phyloP scores from a whole-genome alignment of 2,888 invertebrate genomes.

The Tinea trinotella region DNA sequence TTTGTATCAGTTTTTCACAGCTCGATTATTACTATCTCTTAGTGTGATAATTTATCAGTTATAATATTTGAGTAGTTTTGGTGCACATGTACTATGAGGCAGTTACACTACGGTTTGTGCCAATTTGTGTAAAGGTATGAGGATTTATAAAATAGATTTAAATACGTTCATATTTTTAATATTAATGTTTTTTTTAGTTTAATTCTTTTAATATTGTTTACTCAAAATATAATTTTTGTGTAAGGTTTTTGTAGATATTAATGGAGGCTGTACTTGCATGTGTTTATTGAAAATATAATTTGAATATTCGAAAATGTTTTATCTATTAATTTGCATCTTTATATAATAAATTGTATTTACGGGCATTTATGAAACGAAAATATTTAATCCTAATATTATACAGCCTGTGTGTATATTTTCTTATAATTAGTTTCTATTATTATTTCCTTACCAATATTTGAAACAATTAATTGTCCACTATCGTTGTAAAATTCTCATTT shows the following conservation, averaged over 20 bases:
- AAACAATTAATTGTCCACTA: background rate
- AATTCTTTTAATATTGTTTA: background rate
- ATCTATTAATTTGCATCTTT: no score
- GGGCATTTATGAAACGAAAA: background rate
- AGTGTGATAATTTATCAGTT: no score
- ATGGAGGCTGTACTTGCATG: background rate
- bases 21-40: no score
- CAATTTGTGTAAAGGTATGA: constrained; percentile 48
- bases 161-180: constrained; percentile 4
- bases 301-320: no score
- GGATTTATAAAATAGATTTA: background rate
- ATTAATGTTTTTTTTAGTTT: no score
- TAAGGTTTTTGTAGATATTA: constrained; percentile 8
- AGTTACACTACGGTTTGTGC: constrained; percentile 45
- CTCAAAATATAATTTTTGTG: background rate
- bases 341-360: background rate
- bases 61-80: no score
- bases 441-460: background rate
- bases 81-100: no score
- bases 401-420: no score
- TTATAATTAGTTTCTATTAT: no score
- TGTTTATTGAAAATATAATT: background rate
- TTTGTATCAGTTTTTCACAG: no score
- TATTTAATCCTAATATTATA: background rate
- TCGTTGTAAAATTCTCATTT: background rate